phyloP scores from a whole-genome alignment of 2,797 vertebrate species.

The Poeciliopsis infans region DNA sequence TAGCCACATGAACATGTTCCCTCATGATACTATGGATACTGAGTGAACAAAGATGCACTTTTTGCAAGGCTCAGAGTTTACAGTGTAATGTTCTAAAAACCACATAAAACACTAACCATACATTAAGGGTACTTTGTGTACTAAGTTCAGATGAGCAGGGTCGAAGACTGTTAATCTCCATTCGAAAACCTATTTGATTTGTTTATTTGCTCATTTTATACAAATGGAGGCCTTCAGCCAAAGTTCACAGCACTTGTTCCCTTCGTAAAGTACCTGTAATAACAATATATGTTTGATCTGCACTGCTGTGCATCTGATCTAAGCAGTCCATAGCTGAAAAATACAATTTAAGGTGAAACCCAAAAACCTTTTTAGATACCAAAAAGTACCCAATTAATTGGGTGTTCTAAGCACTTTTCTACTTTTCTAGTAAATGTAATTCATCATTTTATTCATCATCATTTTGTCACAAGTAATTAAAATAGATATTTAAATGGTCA shows the following conservation, averaged over 20 bases:
- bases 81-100: constrained; percentile 6
- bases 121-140: constrained; percentile 24
- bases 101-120: constrained; percentile 32
- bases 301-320: not conserved
- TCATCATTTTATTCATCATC: constrained; percentile 10
- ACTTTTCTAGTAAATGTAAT: constrained; percentile 8
- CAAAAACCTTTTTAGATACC: no score
- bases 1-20: not conserved
- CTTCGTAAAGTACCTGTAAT: constrained; percentile 1
- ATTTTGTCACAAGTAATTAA: constrained; percentile 37
- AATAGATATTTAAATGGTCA: constrained; percentile 31
- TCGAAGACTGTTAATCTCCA: constrained; percentile 70
- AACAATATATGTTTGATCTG: not conserved
- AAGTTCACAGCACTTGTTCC: constrained; percentile 57
- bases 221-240: constrained; percentile 71
- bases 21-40: not conserved
- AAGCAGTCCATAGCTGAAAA: not conserved
- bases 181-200: constrained; percentile 75
- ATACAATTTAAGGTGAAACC: not conserved
- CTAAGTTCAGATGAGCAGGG: constrained; percentile 32
- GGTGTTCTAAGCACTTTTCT: not conserved
- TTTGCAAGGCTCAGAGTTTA: not conserved
- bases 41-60: not conserved
- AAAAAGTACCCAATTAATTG: not conserved
- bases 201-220: constrained; percentile 53